These are phyloP conservation scores for Trissonchulus latispiculum DNA, from an alignment of 2,888 invertebrate species.

Conservation along the genomic window DNA sequence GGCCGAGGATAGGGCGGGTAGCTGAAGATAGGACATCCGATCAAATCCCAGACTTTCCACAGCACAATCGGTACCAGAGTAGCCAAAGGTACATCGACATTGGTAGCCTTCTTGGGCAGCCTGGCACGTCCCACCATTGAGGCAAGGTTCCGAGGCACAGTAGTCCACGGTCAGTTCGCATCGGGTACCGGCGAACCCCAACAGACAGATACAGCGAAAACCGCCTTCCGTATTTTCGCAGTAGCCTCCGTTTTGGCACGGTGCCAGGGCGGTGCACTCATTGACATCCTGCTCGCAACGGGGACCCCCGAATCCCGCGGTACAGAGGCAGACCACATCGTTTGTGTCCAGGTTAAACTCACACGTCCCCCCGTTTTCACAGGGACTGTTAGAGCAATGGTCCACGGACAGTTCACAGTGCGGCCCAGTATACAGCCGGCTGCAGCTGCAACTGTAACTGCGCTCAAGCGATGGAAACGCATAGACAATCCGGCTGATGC, in stretches of 20 bases:
- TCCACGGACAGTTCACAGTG: slow-evolving; percentile 61
- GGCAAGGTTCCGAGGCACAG: slow-evolving; percentile 83
- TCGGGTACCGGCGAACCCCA: slow-evolving; percentile 77
- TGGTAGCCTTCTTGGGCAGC: slow-evolving; percentile 56
- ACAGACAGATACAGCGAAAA: slow-evolving; percentile 80
- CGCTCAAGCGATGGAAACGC: slow-evolving; percentile 56
- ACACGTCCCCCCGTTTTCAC: slow-evolving; percentile 51
- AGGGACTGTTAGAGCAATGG: slow-evolving; percentile 53
- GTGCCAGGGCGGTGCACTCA: slow-evolving; percentile 44
- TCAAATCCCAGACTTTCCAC: slow-evolving; percentile 77
- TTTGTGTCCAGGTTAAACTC: slow-evolving; percentile 46
- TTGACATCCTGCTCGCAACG: slow-evolving; percentile 63
- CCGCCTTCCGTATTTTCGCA: slow-evolving; percentile 75
- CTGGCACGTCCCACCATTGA: slow-evolving; percentile 70
- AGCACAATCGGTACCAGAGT: slow-evolving; percentile 79
- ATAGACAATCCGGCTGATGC: neutral
- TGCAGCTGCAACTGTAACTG: slow-evolving; percentile 63
- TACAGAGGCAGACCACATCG: slow-evolving; percentile 73
- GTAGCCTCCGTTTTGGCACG: slow-evolving; percentile 80
- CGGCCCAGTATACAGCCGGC: slow-evolving; percentile 61
- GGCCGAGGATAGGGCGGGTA: slow-evolving; percentile 69
- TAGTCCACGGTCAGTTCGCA: slow-evolving; percentile 76
- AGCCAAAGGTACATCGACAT: slow-evolving; percentile 68
- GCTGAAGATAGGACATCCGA: slow-evolving; percentile 77
- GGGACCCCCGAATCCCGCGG: slow-evolving; percentile 65